These are phyloP conservation scores for Cryptoblepharus egeriae DNA, from an alignment of 2,797 vertebrate genomes.

Conservation along the genomic window DNA sequence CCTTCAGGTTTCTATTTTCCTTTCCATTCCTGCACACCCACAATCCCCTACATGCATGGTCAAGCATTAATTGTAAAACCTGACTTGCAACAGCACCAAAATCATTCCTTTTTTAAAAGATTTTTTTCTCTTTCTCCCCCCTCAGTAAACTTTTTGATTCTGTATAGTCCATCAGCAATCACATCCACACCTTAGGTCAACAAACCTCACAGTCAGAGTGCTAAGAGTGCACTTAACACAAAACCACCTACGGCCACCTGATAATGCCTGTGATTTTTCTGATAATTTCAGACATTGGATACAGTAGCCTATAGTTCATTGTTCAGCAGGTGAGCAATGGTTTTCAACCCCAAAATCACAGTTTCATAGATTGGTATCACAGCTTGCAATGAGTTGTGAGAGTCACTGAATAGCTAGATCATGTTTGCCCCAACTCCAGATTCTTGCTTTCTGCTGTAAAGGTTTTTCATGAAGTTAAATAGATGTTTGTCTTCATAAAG, in stretches of 20 bases:
- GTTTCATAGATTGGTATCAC: neutral
- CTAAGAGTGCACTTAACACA: conserved; percentile 2
- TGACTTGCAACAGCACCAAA: neutral
- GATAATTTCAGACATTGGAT: neutral
- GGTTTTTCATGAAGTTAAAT: neutral
- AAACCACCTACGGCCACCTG: neutral
- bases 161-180: neutral
- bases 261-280: neutral
- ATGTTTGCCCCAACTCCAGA: neutral
- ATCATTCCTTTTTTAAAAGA: neutral
- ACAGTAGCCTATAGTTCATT: neutral
- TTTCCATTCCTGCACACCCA: neutral
- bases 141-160: neutral
- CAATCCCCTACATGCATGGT: neutral
- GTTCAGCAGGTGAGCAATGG: neutral
- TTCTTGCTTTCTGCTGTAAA: neutral
- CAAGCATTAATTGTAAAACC: neutral
- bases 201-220: neutral
- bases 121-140: neutral
- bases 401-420: neutral
- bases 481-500: too few relatives aligned
- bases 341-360: neutral
- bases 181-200: neutral
- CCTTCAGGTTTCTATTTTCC: neutral
- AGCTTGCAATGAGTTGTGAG: conserved; percentile 1